phyloP scores from a whole-genome alignment of 2,888 invertebrate genomes.

The Trichacis sp. region DNA sequence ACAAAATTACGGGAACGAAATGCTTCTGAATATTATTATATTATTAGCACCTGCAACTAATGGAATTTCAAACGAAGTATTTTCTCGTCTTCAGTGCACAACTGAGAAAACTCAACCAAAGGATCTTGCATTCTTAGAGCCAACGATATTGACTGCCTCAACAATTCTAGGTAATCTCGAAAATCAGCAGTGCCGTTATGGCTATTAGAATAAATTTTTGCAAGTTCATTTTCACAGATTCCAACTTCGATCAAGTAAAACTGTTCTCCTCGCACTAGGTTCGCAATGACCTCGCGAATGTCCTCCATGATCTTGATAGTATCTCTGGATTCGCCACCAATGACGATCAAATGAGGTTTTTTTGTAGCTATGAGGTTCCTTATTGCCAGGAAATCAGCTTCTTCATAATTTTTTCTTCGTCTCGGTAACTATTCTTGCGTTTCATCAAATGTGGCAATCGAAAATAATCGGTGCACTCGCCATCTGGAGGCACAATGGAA shows the following conservation, averaged over 20 bases:
- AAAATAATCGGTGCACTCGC: constrained; percentile 92
- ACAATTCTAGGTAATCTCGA: constrained; percentile 89
- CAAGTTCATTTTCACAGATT: constrained; percentile 93
- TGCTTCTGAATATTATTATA: too few relatives aligned
- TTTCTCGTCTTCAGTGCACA: constrained; percentile 97
- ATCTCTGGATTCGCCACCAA: constrained; percentile 92
- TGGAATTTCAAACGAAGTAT: constrained; percentile 95
- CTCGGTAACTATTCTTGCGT: constrained; percentile 80
- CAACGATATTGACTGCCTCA: constrained; percentile 93
- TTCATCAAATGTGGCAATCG: constrained; percentile 88
- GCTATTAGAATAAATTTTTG: constrained; percentile 92
- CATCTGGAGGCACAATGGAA: constrained; percentile 87
- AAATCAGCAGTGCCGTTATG: constrained; percentile 89
- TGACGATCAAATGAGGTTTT: constrained; percentile 93
- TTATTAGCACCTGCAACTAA: constrained; percentile 73
- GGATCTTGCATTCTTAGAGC: constrained; percentile 96
- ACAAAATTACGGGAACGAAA: too few relatives aligned
- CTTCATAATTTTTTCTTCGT: constrained; percentile 77
- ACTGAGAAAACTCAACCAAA: constrained; percentile 93
- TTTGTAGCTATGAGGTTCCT: constrained; percentile 88
- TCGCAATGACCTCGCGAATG: constrained; percentile 79
- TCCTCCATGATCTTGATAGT: constrained; percentile 86
- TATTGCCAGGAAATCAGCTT: constrained; percentile 77
- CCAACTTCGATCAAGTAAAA: constrained; percentile 90
- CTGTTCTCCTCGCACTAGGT: constrained; percentile 85